Percentiles rank a stretch among this genome's conserved stretches.
Conservation (phyloP, 2,888 invertebrate genomes). For the Coleophora flavipennella region DNA sequence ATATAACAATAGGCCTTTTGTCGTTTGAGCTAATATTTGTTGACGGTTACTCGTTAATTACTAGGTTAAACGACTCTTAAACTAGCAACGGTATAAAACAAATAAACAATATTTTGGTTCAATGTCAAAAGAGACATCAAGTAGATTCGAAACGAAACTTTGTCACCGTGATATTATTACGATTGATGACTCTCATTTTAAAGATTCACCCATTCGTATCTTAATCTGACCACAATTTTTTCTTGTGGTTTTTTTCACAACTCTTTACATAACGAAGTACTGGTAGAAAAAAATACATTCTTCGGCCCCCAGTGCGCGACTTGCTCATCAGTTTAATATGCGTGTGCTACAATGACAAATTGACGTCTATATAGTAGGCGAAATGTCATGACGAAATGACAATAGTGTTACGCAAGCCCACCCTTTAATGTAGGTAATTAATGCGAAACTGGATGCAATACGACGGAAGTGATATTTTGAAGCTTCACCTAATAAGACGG, state of each 20-base stretch:
- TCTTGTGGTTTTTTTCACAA: conserved; percentile 19
- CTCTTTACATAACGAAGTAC: conserved; percentile 23
- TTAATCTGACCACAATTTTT: background rate
- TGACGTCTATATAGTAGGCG: conserved; percentile 19
- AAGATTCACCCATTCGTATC: conserved; percentile 12
- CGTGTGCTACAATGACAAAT: conserved; percentile 26
- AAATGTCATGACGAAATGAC: conserved; percentile 22
- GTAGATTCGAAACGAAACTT: no score
- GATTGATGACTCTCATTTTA: background rate
- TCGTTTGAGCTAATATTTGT: conserved; percentile 5
- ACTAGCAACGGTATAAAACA: no score
- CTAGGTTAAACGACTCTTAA: no score
- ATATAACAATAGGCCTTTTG: conserved; percentile 6
- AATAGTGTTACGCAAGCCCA: conserved; percentile 15
- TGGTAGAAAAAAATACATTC: conserved; percentile 24
- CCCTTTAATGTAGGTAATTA: conserved; percentile 9
- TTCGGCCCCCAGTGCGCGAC: conserved; percentile 14
- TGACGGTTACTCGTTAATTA: background rate
- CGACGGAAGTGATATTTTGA: no score
- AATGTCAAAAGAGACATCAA: no score
- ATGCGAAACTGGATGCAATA: conserved; percentile 5
- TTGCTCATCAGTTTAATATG: conserved; percentile 34
- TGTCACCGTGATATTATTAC: no score
- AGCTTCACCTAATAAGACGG: no score
- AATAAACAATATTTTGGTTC: no score